Conservation (phyloP, 2,888 invertebrate species). For the Drosophila gaucha region DNA sequence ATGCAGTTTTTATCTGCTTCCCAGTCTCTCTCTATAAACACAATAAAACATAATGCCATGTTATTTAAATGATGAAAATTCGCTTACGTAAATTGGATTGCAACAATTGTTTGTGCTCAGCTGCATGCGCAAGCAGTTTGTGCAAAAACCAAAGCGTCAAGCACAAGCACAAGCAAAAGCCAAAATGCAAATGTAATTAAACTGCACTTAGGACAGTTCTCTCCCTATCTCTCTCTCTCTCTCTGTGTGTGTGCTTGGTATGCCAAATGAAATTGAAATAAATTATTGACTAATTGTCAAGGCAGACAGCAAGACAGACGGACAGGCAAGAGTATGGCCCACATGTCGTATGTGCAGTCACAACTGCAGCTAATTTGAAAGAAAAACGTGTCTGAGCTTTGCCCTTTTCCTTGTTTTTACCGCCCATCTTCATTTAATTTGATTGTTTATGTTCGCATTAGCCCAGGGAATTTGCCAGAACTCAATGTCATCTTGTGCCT, state of each 20-base stretch:
- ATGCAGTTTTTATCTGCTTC: constrained; percentile 47
- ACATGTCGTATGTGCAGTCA: constrained; percentile 52
- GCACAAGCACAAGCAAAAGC: constrained; percentile 26
- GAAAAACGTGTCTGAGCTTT: constrained; percentile 33
- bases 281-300: constrained; percentile 83
- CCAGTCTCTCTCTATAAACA: constrained; percentile 11
- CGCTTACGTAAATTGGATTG: constrained; percentile 76
- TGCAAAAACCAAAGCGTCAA: constrained; percentile 59
- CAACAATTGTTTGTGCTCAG: constrained; percentile 65
- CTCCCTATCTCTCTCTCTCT: not conserved
- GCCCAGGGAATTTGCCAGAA: constrained; percentile 58
- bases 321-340: constrained; percentile 6
- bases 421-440: constrained; percentile 62
- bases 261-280: constrained; percentile 81
- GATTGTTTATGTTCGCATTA: constrained; percentile 61
- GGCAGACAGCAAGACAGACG: constrained; percentile 55
- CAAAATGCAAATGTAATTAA: constrained; percentile 73
- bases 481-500: constrained; percentile 51
- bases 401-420: constrained; percentile 12
- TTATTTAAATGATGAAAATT: constrained; percentile 79
- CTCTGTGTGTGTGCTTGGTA: constrained; percentile 54
- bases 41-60: constrained; percentile 58
- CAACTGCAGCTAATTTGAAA: constrained; percentile 66
- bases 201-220: constrained; percentile 62
- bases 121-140: constrained; percentile 55